These are phyloP conservation scores for Plebejus anna DNA, from an alignment of 2,888 invertebrate species.

Conservation along the genomic window DNA sequence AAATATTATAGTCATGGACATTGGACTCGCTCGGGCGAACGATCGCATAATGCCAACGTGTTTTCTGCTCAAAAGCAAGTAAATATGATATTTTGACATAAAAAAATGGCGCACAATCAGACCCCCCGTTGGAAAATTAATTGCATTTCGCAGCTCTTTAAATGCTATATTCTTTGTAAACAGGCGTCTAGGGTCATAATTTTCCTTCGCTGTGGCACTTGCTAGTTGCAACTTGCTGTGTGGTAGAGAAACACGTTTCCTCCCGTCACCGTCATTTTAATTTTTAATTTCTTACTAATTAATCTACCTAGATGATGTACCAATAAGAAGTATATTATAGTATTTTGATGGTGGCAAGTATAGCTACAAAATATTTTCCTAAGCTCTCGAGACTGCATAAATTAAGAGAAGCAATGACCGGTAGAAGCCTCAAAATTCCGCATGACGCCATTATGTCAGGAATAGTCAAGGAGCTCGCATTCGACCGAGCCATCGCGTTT, in stretches of 20 bases:
- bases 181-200: background rate
- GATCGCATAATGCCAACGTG: slow-evolving; percentile 2
- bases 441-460: slow-evolving; percentile 18
- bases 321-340: too few relatives aligned
- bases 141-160: slow-evolving; percentile 13
- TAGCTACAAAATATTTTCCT: background rate
- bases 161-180: background rate
- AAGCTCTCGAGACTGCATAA: slow-evolving; percentile 11
- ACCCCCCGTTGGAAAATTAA: slow-evolving; percentile 3
- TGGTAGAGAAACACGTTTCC: background rate
- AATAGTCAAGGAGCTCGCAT: slow-evolving; percentile 38
- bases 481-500: slow-evolving; percentile 32
- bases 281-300: too few relatives aligned
- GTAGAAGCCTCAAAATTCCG: background rate
- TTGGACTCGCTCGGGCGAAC: background rate
- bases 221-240: background rate
- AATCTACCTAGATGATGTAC: too few relatives aligned
- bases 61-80: background rate
- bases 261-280: too few relatives aligned
- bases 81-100: slow-evolving; percentile 14
- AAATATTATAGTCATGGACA: background rate
- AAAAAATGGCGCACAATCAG: slow-evolving; percentile 8
- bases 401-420: slow-evolving; percentile 16
- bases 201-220: background rate
- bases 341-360: background rate